Percentiles rank a stretch among this genome's conserved stretches.
These are phyloP conservation scores for Apis dorsata DNA, from an alignment of 1,140 invertebrate genomes.

Conservation along the genomic window DNA sequence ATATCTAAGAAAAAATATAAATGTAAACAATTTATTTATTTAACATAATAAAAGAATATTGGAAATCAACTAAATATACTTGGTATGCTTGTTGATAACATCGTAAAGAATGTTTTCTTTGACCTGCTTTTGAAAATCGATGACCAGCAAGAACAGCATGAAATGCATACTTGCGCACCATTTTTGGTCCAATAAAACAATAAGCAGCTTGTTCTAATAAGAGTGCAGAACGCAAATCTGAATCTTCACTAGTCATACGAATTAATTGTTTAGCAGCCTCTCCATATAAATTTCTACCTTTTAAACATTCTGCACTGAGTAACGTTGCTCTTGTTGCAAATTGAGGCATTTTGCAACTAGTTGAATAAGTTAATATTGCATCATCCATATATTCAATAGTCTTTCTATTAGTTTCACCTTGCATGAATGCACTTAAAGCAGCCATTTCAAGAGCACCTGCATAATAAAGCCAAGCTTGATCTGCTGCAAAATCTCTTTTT, in stretches of 20 bases:
- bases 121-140: conserved; percentile 94
- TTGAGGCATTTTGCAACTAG: conserved; percentile 92
- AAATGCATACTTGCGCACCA: conserved; percentile 97
- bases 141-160: conserved; percentile 97
- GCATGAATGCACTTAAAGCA: conserved; percentile 94
- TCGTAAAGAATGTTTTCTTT: conserved; percentile 92
- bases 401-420: conserved; percentile 87
- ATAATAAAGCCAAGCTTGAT: conserved; percentile 98
- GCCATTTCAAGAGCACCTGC: conserved; percentile 98
- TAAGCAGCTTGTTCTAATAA: conserved; percentile 97
- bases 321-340: conserved; percentile 95
- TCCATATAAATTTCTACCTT: conserved; percentile 86
- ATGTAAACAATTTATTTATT: not conserved
- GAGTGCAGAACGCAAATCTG: conserved; percentile 93
- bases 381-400: conserved; percentile 96
- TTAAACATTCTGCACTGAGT: conserved; percentile 92
- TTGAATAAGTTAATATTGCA: conserved; percentile 93
- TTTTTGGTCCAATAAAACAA: conserved; percentile 91
- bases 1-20: conserved; percentile 82
- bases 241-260: conserved; percentile 96
- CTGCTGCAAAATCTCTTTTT: conserved; percentile 97
- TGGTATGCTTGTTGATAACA: conserved; percentile 96
- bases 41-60: not conserved
- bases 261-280: conserved; percentile 97
- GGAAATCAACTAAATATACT: conserved; percentile 77